Evolutionary conservation across 1,140 invertebrate species (phyloP).

Genomic region (Antheraea pernyi): DNA sequence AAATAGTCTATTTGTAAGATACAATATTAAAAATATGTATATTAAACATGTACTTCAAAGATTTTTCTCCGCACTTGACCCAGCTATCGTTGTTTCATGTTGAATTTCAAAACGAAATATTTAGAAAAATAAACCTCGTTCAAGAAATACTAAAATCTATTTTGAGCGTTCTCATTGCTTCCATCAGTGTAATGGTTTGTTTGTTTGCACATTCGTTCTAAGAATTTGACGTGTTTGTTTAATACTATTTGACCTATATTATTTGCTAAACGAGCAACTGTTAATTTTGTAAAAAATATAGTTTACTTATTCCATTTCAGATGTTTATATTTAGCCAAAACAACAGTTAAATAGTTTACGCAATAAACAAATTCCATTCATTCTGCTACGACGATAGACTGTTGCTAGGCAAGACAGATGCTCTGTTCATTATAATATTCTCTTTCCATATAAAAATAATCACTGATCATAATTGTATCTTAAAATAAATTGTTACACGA

Average conservation of each 20-base stretch:
- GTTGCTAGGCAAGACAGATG: no score
- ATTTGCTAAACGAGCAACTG: neutral
- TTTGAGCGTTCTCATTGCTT: neutral
- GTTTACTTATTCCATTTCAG: neutral
- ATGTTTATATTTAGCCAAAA: neutral
- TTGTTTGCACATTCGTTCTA: neutral
- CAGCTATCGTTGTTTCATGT: neutral
- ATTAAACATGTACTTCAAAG: neutral
- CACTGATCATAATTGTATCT: no score
- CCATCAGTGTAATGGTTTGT: neutral
- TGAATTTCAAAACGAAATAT: neutral
- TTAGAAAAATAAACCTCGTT: neutral
- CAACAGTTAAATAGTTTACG: no score
- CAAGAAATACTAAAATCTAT: neutral
- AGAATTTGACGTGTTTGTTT: constrained; percentile 1
- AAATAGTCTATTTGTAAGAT: no score
- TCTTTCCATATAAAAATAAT: no score
- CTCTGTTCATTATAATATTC: no score
- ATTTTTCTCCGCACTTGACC: neutral
- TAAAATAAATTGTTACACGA: no score
- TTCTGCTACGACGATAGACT: no score
- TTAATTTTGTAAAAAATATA: neutral
- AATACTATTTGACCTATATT: neutral
- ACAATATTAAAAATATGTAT: no score
- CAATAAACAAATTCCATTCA: no score